phyloP scores from a whole-genome alignment of 2,113 vertebrate species.

The Microcebus ravelobensis region DNA sequence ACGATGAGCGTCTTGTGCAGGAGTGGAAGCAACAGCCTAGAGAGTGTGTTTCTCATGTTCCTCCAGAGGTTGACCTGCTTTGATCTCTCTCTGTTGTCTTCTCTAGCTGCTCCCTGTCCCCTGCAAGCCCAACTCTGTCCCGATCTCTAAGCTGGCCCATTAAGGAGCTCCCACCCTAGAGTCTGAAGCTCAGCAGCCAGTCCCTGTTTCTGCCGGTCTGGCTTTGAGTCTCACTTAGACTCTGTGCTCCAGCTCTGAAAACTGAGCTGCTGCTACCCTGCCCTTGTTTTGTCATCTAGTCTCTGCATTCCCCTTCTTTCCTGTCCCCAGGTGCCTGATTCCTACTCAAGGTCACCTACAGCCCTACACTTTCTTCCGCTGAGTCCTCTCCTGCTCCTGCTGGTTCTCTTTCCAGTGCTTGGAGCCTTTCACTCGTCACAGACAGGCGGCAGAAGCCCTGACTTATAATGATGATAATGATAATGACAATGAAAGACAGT shows the following conservation, averaged over 20 bases:
- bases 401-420: neutral
- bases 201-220: neutral
- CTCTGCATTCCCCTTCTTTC: neutral
- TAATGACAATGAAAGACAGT: neutral
- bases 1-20: neutral
- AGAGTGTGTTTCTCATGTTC: neutral
- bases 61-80: neutral
- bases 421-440: neutral
- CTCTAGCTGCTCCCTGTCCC: neutral
- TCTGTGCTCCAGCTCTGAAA: neutral
- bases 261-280: neutral
- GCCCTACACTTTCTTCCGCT: neutral
- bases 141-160: neutral
- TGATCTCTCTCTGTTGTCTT: neutral
- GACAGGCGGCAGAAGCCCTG: neutral
- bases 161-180: neutral
- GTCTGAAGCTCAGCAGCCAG: neutral
- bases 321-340: neutral
- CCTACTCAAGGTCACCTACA: neutral
- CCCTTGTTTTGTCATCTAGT: neutral
- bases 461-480: neutral
- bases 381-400: neutral
- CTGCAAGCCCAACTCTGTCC: neutral
- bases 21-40: neutral
- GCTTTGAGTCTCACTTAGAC: neutral